Evolutionary conservation across 2,797 vertebrate species (phyloP).

Genomic region (Brachyalestes nurse): DNA sequence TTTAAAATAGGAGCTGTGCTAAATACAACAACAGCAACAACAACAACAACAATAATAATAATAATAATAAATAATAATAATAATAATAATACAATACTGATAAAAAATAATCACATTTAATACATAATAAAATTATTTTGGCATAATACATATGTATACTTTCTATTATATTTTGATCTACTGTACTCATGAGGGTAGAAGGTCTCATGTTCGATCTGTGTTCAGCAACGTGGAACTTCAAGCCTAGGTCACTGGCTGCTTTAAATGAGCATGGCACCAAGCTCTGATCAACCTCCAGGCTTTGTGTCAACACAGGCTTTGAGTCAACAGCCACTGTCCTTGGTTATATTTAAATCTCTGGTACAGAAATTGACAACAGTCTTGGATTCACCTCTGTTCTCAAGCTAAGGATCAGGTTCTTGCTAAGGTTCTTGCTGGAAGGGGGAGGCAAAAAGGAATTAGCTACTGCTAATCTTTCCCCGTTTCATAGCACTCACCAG

Average conservation of each 20-base stretch:
- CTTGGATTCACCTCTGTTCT: not conserved
- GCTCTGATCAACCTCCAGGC: slow-evolving; percentile 1
- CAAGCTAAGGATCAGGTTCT: not conserved
- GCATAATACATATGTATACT: no score
- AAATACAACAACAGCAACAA: no score
- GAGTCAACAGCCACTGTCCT: slow-evolving; percentile 13
- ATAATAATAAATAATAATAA: no score
- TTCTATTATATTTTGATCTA: not conserved
- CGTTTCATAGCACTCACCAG: not conserved
- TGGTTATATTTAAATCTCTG: slow-evolving; percentile 16
- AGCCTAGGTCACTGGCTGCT: slow-evolving; percentile 7
- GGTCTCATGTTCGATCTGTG: not conserved
- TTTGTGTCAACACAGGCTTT: slow-evolving; percentile 18
- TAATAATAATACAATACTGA: no score
- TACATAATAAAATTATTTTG: no score
- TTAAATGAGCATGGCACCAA: slow-evolving; percentile 7
- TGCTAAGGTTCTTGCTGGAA: not conserved
- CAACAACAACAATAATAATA: no score
- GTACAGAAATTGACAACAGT: not conserved
- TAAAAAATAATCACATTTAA: no score
- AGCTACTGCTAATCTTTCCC: not conserved
- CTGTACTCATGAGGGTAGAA: not conserved
- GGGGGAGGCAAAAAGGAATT: not conserved
- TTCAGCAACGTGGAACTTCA: not conserved
- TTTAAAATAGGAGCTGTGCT: no score